phyloP scores from a whole-genome alignment of 2,113 vertebrate species.

The Lutjanus erythropterus region DNA sequence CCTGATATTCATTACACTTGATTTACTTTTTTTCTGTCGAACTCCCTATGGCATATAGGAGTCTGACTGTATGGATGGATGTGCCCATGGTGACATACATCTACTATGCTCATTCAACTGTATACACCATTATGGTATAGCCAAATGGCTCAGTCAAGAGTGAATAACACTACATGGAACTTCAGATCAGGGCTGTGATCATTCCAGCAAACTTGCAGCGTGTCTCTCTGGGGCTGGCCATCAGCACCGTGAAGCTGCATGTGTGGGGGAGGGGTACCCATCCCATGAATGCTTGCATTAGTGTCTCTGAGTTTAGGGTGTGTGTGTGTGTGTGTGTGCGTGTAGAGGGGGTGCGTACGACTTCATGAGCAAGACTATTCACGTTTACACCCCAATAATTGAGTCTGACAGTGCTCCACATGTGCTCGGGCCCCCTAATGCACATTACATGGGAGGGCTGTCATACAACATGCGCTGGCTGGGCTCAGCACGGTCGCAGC shows the following conservation, averaged over 20 bases:
- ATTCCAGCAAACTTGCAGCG: slow-evolving; percentile 20
- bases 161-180: slow-evolving; percentile 28
- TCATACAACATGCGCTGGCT: slow-evolving; percentile 8
- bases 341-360: no score
- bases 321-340: slow-evolving; percentile 3
- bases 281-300: slow-evolving; percentile 28
- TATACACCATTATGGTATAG: slow-evolving; percentile 25
- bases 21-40: background rate
- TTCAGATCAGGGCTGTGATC: slow-evolving; percentile 31
- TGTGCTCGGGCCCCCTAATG: slow-evolving; percentile 4
- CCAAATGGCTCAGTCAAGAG: slow-evolving; percentile 45
- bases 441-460: slow-evolving; percentile 26
- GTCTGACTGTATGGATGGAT: background rate
- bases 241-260: background rate
- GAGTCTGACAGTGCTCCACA: slow-evolving; percentile 52
- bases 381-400: slow-evolving; percentile 49
- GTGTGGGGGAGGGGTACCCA: background rate
- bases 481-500: background rate
- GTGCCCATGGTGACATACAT: slow-evolving; percentile 24
- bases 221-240: slow-evolving; percentile 10
- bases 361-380: slow-evolving; percentile 20
- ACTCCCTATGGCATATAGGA: background rate
- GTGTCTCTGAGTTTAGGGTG: slow-evolving; percentile 25
- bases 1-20: slow-evolving; percentile 11
- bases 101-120: slow-evolving; percentile 38